Evolutionary conservation across 2,113 vertebrate genomes (phyloP).

Genomic region (Myiagra hebetior): DNA sequence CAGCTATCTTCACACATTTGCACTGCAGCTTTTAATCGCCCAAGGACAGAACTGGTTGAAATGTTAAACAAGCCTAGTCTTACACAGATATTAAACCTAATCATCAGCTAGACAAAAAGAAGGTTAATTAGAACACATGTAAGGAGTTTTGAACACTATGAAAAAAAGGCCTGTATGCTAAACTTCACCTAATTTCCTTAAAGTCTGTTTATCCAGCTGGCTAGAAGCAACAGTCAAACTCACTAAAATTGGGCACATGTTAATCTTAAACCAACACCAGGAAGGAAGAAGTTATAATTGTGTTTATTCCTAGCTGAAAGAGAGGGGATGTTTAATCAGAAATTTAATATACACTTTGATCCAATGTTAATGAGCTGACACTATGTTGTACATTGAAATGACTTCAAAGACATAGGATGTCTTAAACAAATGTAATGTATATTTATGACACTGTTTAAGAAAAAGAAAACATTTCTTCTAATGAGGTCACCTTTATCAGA

Average conservation of each 20-base stretch:
- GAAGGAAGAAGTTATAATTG: conserved; percentile 62
- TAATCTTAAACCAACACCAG: conserved; percentile 46
- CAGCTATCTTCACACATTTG: not conserved
- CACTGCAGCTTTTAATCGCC: not conserved
- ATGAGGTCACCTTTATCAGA: conserved; percentile 55
- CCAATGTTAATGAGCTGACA: conserved; percentile 55
- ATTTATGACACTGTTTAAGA: conserved; percentile 54
- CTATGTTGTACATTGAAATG: conserved; percentile 12
- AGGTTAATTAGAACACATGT: conserved; percentile 42
- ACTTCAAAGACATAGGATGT: conserved; percentile 46
- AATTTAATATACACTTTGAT: conserved; percentile 58
- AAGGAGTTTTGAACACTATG: not conserved
- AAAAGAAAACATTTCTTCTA: conserved; percentile 52
- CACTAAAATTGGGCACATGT: conserved; percentile 5
- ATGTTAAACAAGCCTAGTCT: not conserved
- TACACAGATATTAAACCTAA: not conserved
- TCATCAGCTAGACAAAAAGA: conserved; percentile 34
- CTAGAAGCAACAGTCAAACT: conserved; percentile 17
- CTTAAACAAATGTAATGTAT: conserved; percentile 60
- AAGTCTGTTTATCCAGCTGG: conserved; percentile 55
- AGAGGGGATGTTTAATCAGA: conserved; percentile 52
- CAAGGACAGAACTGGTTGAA: not conserved
- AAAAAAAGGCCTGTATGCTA: not conserved
- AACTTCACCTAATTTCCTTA: conserved; percentile 24
- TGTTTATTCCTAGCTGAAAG: conserved; percentile 58